Base-by-base conservation (phyloP, 2,888 invertebrate species). In the Lasius fuliginosus region DNA sequence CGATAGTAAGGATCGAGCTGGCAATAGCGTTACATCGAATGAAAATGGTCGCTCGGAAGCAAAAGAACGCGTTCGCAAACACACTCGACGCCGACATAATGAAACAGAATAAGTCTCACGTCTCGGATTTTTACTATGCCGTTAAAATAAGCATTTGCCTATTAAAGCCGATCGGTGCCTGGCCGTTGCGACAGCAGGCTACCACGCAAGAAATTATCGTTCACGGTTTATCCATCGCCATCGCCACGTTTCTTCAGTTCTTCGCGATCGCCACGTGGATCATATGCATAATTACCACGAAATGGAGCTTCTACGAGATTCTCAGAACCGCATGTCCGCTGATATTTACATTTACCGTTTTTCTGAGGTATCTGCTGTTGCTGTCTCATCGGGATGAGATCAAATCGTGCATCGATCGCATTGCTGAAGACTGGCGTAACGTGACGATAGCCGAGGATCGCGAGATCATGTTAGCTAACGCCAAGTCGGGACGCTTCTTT, bases 341-440 rank as follows among this genome's bases (percentile, higher is more conserved):
- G n/a, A 90, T 88, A 73, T 92, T 89, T 67, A 82, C 86, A 15
- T n/a, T 90, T 0, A 91, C 92, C 90, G 86, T 87, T 1, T 79
- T 91, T 1, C 76, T 67, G 27, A 91, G 92, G 81, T 91, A 89
- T 65, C 65, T 46, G 9, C 86, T 88, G 42, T 82, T 91, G n/a
- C 76, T 90, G 1, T 60, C 30, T 6, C 86, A 86, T 62, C 76
- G 84, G 6, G 42, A 82, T 4, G 62, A 86, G 8, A 88, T 92
- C 56, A 75, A 64, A 42, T 30, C 68, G 1, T 92, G 91, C 77
- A 82, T 91, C n/a, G 71, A 84, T 11, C 87, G 86, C 56, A 76
- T 92, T 6, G 84, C 85, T 33, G 53, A 75, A 5, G 91, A 92
- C 67, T 92, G 91, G 92, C 42, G 84, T 3, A 68, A 85, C 3